phyloP scores from a whole-genome alignment of 2,113 vertebrate species.

The Willisornis vidua region DNA sequence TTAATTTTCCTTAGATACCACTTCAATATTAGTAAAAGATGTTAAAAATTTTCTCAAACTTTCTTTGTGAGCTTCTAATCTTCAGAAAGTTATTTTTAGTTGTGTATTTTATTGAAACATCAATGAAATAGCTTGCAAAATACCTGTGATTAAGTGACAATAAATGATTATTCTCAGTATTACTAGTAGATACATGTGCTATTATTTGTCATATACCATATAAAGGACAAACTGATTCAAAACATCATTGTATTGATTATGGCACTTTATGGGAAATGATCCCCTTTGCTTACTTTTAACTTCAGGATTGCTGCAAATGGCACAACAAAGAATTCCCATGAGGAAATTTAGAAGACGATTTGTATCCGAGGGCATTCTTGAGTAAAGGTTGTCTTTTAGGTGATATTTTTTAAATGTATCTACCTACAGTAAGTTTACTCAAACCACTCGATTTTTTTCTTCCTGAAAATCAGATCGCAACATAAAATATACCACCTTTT shows the following conservation, averaged over 20 bases:
- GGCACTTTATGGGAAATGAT: fast-evolving
- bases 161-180: not conserved
- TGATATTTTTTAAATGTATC: not conserved
- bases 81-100: not conserved
- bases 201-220: not conserved
- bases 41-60: not conserved
- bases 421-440: not conserved
- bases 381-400: not conserved
- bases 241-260: not conserved
- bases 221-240: not conserved
- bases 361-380: not conserved
- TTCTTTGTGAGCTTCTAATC: not conserved
- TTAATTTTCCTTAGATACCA: not conserved
- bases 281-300: not conserved
- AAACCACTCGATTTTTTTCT: not conserved
- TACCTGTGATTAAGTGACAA: not conserved
- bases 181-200: not conserved
- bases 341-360: not conserved
- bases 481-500: not conserved
- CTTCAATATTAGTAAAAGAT: not conserved
- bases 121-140: not conserved
- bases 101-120: not conserved
- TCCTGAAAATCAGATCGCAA: not conserved
- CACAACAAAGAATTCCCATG: not conserved
- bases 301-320: not conserved